Conservation (phyloP, 2,888 invertebrate genomes). For the Xestoiulus laeticollis region DNA sequence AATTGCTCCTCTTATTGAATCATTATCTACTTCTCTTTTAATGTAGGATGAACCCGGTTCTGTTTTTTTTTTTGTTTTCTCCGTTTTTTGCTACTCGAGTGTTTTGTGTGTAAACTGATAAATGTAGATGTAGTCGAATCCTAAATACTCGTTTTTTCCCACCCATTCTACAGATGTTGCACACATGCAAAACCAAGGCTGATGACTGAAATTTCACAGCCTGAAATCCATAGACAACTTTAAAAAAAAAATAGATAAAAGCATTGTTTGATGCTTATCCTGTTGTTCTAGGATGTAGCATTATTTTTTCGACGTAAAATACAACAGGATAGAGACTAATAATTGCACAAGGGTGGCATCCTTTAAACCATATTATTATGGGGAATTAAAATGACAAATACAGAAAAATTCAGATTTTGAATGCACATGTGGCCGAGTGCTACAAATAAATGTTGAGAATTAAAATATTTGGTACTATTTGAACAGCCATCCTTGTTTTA, state of each 20-base stretch:
- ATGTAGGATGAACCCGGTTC: background rate
- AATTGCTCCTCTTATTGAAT: constrained; percentile 27
- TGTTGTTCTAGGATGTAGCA: background rate
- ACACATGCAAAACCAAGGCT: background rate
- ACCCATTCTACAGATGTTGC: background rate
- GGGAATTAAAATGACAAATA: too few relatives aligned
- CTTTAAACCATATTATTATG: background rate
- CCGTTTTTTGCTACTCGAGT: constrained; percentile 21
- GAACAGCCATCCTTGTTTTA: background rate
- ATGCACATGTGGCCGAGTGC: background rate
- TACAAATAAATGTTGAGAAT: too few relatives aligned
- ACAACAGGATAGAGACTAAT: background rate
- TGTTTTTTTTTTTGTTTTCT: background rate
- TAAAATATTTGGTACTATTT: too few relatives aligned
- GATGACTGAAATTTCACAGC: background rate
- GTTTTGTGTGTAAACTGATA: constrained; percentile 9
- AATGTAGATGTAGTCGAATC: background rate
- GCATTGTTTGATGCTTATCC: background rate
- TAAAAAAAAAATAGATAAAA: background rate
- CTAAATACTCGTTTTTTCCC: background rate
- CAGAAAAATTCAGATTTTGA: background rate
- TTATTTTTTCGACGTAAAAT: background rate
- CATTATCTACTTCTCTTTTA: background rate
- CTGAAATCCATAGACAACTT: background rate
- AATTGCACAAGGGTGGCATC: background rate